phyloP scores from a whole-genome alignment of 2,113 vertebrate species.

The Embiotoca jacksoni region DNA sequence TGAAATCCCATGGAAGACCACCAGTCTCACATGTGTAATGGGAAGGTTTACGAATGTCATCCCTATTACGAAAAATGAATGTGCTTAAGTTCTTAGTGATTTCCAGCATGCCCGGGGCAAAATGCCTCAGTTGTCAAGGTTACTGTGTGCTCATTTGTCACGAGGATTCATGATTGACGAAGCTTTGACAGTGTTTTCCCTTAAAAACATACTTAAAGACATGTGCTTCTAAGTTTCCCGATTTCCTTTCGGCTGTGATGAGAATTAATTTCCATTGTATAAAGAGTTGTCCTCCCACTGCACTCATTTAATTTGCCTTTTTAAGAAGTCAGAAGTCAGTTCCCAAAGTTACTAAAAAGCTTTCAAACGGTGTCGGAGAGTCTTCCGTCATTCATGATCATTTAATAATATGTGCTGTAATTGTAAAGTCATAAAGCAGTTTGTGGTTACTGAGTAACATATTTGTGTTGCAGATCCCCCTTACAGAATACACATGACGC shows the following conservation, averaged over 20 bases:
- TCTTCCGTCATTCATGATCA: too few species aligned
- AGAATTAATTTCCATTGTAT: neutral
- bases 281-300: neutral
- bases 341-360: neutral
- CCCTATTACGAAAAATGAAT: slow-evolving; percentile 63
- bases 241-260: neutral
- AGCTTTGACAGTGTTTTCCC: neutral
- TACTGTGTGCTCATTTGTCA: slow-evolving; percentile 13
- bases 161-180: neutral
- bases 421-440: too few species aligned
- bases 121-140: slow-evolving; percentile 61
- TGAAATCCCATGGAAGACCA: slow-evolving; percentile 55
- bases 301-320: neutral
- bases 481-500: too few species aligned
- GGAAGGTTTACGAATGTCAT: slow-evolving; percentile 56
- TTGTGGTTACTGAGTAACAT: too few species aligned
- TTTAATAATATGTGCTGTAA: too few species aligned
- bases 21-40: slow-evolving; percentile 62
- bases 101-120: slow-evolving; percentile 47
- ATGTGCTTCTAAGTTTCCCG: neutral
- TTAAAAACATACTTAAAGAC: too few species aligned
- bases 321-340: neutral
- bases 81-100: slow-evolving; percentile 48
- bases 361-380: too few species aligned
- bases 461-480: too few species aligned